phyloP scores from a whole-genome alignment of 2,113 vertebrate genomes.

The Brachyhypopomus occidentalis region DNA sequence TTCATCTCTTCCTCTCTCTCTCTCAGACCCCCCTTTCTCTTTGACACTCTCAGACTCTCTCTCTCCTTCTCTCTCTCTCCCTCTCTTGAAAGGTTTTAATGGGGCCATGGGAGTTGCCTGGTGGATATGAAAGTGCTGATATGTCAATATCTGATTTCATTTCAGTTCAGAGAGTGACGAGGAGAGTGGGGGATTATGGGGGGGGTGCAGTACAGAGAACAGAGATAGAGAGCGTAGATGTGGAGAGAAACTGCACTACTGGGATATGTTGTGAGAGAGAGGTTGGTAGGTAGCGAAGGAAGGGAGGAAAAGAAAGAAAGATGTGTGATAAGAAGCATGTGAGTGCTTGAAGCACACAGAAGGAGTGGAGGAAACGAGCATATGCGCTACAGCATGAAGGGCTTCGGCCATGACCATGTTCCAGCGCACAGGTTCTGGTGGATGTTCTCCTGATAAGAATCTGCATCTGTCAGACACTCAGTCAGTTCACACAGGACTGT shows the following conservation, averaged over 20 bases:
- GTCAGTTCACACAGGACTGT: background rate
- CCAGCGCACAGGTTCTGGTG: no score
- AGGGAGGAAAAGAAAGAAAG: background rate
- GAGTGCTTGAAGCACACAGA: background rate
- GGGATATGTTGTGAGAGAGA: slow-evolving; percentile 1
- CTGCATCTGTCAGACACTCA: background rate
- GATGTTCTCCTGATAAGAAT: background rate
- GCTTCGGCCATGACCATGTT: background rate
- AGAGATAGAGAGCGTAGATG: background rate
- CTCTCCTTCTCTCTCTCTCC: background rate
- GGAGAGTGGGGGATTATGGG: slow-evolving; percentile 1
- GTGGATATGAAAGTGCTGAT: slow-evolving; percentile 54
- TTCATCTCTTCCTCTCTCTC: background rate
- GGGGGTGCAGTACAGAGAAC: background rate
- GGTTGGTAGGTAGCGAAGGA: background rate
- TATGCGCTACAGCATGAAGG: background rate
- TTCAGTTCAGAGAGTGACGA: slow-evolving; percentile 50
- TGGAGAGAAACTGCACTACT: no score
- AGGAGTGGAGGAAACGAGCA: background rate
- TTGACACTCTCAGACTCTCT: background rate
- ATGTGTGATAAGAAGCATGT: no score
- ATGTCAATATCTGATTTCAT: slow-evolving; percentile 60
- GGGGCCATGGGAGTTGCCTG: slow-evolving; percentile 41
- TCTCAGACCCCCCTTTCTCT: no score
- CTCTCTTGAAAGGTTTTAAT: slow-evolving; percentile 46